Evolutionary conservation across 2,888 invertebrate species (phyloP).

Genomic region (Melitaea athalia): DNA sequence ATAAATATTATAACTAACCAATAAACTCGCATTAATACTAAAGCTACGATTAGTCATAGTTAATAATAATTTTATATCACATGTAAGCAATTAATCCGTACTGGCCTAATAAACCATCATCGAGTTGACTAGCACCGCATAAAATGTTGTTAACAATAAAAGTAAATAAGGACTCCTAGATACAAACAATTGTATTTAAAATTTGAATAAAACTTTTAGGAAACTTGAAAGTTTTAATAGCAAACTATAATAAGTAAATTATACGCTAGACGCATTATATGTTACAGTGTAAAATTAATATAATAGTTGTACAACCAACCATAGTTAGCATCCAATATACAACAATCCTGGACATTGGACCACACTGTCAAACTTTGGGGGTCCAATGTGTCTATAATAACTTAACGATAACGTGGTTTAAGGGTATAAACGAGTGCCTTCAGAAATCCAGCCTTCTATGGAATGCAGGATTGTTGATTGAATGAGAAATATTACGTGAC

Average conservation of each 20-base stretch:
- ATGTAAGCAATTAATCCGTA: conserved; percentile 7
- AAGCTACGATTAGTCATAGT: conserved; percentile 23
- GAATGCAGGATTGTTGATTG: conserved; percentile 73
- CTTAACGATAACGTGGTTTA: conserved; percentile 60
- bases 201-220: conserved; percentile 25
- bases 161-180: conserved; percentile 24
- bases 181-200: conserved; percentile 31
- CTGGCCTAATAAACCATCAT: conserved; percentile 3
- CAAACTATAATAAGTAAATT: conserved; percentile 49
- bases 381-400: conserved; percentile 48
- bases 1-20: conserved; percentile 35
- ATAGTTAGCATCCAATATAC: conserved; percentile 65
- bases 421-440: conserved; percentile 80
- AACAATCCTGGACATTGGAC: conserved; percentile 51
- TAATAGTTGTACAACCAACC: conserved; percentile 55
- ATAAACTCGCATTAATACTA: conserved; percentile 36
- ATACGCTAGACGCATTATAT: conserved; percentile 57
- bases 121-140: conserved; percentile 13
- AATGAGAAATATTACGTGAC: conserved; percentile 57
- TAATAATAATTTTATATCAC: conserved; percentile 23
- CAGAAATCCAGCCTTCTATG: conserved; percentile 78
- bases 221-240: conserved; percentile 30
- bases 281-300: conserved; percentile 29
- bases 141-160: conserved; percentile 19
- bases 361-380: conserved; percentile 28